A percentile compares a stretch with the other conserved stretches of the same genome.
These are phyloP conservation scores for Synchiropus splendidus DNA, from an alignment of 2,113 vertebrate genomes.

Conservation along the genomic window DNA sequence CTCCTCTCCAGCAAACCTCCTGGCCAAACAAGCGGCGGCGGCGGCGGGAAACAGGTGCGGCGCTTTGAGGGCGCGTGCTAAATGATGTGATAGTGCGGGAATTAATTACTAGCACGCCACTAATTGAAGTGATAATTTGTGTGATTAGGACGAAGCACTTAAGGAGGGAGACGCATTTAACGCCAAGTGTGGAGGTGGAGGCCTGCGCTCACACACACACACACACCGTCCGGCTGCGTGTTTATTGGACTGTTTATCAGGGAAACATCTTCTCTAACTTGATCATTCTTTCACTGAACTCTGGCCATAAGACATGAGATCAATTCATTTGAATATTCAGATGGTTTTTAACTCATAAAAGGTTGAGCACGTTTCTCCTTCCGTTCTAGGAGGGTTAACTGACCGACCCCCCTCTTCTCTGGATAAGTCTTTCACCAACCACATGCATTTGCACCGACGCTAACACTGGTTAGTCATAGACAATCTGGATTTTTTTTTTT, in stretches of 20 bases:
- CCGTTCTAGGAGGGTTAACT: slow-evolving; percentile 18
- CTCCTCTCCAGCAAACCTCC: slow-evolving; percentile 88
- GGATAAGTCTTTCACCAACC: no score
- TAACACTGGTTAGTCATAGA: no score
- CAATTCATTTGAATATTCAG: slow-evolving; percentile 38
- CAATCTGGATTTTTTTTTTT: no score
- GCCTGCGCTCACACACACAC: slow-evolving; percentile 8
- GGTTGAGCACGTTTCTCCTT: slow-evolving; percentile 24
- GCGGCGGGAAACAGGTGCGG: slow-evolving; percentile 85
- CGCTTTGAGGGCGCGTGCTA: slow-evolving; percentile 91
- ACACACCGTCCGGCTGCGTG: no score
- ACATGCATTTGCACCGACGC: slow-evolving; percentile 5
- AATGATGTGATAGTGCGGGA: slow-evolving; percentile 99
- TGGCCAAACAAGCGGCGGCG: slow-evolving; percentile 87
- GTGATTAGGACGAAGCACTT: slow-evolving; percentile 98
- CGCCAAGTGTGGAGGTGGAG: no score
- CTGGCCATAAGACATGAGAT: slow-evolving; percentile 33
- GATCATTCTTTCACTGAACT: slow-evolving; percentile 30
- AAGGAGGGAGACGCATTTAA: slow-evolving; percentile 34
- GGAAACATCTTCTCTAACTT: no score
- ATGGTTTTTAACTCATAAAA: slow-evolving; percentile 41
- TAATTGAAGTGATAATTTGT: slow-evolving; percentile 99
- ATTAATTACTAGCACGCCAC: slow-evolving; percentile 98
- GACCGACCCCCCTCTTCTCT: slow-evolving; percentile 20
- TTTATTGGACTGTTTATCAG: no score